Conservation (phyloP, 2,113 vertebrate species). For the Forbesichthys papilliferus region DNA sequence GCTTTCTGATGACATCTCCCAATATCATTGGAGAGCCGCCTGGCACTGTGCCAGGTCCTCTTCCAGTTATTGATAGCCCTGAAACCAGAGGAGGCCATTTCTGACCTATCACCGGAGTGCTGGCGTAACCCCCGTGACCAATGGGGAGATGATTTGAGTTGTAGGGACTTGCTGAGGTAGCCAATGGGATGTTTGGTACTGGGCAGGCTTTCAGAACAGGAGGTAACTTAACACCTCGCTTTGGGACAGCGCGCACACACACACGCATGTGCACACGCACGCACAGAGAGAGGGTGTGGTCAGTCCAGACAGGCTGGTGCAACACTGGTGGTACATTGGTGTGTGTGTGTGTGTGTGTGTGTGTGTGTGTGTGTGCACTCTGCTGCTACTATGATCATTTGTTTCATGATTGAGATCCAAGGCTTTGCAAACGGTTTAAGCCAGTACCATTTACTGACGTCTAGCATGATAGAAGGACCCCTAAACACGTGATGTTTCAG, state of each 20-base stretch:
- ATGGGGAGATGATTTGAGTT: constrained; percentile 50
- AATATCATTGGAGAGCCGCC: constrained; percentile 22
- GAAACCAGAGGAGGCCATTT: constrained; percentile 36
- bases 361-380: constrained; percentile 11
- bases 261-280: too few species aligned
- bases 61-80: constrained; percentile 47
- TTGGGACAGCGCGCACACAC: constrained; percentile 29
- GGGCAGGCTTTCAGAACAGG: constrained; percentile 61
- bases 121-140: constrained; percentile 51
- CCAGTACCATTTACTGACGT: not conserved
- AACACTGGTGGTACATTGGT: constrained; percentile 16
- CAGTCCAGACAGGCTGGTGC: constrained; percentile 61
- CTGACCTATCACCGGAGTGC: constrained; percentile 45
- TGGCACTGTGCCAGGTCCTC: constrained; percentile 33
- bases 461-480: not conserved
- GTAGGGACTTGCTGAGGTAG: constrained; percentile 54
- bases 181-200: constrained; percentile 66
- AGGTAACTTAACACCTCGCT: constrained; percentile 68
- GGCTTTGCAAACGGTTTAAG: not conserved
- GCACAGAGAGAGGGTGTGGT: constrained; percentile 60
- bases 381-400: not conserved
- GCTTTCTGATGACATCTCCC: constrained; percentile 37
- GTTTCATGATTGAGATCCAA: not conserved
- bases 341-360: not conserved
- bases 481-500: not conserved